A percentile compares a stretch with the other conserved stretches of the same genome.
phyloP scores from a whole-genome alignment of 2,888 invertebrate genomes.

The Tetranychus piercei region DNA sequence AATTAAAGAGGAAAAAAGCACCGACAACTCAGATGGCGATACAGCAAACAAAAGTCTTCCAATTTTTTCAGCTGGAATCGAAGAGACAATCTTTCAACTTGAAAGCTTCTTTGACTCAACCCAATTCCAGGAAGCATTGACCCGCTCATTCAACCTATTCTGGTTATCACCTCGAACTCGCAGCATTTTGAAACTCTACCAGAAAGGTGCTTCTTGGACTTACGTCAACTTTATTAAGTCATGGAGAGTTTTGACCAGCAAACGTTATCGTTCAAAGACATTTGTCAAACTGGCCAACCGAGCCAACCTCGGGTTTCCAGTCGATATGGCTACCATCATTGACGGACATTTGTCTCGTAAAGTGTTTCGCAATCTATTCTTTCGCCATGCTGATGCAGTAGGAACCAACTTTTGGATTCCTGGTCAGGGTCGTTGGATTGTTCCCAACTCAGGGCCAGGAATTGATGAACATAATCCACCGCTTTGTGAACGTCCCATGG shows the following conservation, averaged over 20 bases:
- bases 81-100: conserved; percentile 1
- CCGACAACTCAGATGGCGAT: neutral
- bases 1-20: neutral
- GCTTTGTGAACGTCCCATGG: neutral
- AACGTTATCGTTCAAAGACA: neutral
- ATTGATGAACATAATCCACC: neutral
- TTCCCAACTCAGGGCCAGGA: neutral
- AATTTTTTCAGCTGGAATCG: neutral
- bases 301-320: neutral
- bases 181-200: neutral
- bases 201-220: neutral
- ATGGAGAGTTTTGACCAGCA: neutral
- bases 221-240: neutral
- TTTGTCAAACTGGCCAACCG: neutral
- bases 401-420: neutral
- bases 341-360: neutral
- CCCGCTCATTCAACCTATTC: neutral
- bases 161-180: neutral
- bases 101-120: neutral
- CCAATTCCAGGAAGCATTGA: neutral
- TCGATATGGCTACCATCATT: neutral
- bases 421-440: neutral
- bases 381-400: neutral
- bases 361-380: neutral
- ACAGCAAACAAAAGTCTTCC: neutral